These are phyloP conservation scores for Stomatorhinus walkeri DNA, from an alignment of 2,797 vertebrate genomes.

Conservation along the genomic window DNA sequence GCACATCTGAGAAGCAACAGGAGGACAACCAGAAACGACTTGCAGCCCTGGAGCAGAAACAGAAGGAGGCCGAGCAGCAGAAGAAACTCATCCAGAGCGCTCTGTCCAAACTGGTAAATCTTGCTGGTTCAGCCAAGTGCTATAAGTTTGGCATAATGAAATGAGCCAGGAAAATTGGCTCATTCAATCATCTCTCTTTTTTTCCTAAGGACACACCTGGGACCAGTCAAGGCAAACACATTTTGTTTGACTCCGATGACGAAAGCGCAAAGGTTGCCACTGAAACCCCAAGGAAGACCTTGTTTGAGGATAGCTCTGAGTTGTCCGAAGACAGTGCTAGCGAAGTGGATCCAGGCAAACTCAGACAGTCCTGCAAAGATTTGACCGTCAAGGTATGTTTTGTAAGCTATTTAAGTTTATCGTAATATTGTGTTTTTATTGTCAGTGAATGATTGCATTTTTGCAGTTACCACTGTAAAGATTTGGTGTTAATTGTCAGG, in stretches of 20 bases:
- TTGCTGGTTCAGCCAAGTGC: background rate
- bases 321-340: background rate
- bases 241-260: slow-evolving; percentile 74
- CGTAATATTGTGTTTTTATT: background rate
- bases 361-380: slow-evolving; percentile 20
- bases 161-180: background rate
- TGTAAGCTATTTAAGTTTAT: background rate
- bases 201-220: slow-evolving; percentile 58
- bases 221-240: slow-evolving; percentile 64
- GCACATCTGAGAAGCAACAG: slow-evolving; percentile 47
- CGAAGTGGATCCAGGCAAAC: slow-evolving; percentile 36
- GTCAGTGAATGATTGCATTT: background rate
- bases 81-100: slow-evolving; percentile 80
- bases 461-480: background rate
- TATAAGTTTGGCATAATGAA: background rate
- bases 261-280: slow-evolving; percentile 43
- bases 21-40: slow-evolving; percentile 79
- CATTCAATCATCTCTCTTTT: background rate
- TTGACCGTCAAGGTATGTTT: slow-evolving; percentile 35
- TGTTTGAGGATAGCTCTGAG: slow-evolving; percentile 25
- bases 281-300: background rate
- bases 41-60: slow-evolving; percentile 75
- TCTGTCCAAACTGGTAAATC: slow-evolving; percentile 73
- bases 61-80: slow-evolving; percentile 68
- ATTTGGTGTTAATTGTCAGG: background rate